Conservation (phyloP, 2,888 invertebrate genomes). For the Lasioglossum leucozonium region DNA sequence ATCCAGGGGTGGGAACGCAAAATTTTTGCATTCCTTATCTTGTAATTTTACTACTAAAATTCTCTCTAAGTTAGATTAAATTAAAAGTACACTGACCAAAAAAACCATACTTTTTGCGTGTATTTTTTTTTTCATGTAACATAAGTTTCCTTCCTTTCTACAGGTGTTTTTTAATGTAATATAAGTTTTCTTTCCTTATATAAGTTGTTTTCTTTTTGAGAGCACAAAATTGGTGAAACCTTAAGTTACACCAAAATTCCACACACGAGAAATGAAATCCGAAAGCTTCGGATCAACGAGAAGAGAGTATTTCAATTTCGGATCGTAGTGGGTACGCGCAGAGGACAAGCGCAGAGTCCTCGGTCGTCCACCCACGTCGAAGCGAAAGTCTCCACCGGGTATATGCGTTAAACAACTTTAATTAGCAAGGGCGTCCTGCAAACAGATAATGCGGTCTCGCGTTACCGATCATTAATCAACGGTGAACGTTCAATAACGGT, state of each 20-base stretch:
- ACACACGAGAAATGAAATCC: background rate
- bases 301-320: background rate
- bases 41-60: no score
- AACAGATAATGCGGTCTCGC: constrained; percentile 34
- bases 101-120: no score
- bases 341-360: background rate
- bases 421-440: constrained; percentile 39
- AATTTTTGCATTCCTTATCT: no score
- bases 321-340: background rate
- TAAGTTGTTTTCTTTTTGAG: no score
- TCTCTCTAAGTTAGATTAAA: no score
- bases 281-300: background rate
- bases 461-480: constrained; percentile 51
- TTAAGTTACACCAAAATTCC: background rate
- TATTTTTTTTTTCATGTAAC: no score
- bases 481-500: constrained; percentile 10
- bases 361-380: constrained; percentile 6
- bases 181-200: no score
- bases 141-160: no score
- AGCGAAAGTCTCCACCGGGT: background rate
- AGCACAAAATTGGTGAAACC: no score
- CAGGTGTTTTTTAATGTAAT: no score
- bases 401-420: constrained; percentile 25
- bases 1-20: no score
- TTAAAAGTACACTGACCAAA: no score